A percentile compares a stretch with the other conserved stretches of the same genome.
Evolutionary conservation across 2,797 vertebrate genomes (phyloP).

Genomic region (Neosalanx taihuensis): DNA sequence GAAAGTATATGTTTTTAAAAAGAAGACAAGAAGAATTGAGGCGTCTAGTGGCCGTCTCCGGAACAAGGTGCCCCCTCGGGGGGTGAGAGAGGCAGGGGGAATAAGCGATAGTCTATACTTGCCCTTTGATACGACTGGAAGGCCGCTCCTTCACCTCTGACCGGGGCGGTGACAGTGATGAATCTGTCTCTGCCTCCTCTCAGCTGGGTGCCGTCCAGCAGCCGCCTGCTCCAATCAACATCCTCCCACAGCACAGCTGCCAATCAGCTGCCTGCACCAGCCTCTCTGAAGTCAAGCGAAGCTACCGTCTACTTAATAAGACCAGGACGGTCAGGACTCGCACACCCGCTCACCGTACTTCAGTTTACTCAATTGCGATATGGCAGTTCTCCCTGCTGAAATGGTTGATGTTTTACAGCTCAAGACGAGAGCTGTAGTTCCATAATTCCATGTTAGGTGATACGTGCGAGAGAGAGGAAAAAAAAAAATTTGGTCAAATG

Average conservation of each 20-base stretch:
- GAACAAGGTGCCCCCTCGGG: too few relatives aligned
- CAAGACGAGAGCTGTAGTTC: slow-evolving; percentile 38
- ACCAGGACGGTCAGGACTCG: slow-evolving; percentile 8
- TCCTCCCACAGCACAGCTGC: not conserved
- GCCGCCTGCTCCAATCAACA: not conserved
- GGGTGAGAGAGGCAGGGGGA: not conserved
- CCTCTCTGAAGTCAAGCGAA: not conserved
- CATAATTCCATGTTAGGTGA: slow-evolving; percentile 22
- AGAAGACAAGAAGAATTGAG: too few relatives aligned
- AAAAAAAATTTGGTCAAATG: slow-evolving; percentile 22
- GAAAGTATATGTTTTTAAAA: too few relatives aligned
- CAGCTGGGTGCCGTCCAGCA: too few relatives aligned
- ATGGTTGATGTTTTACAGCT: slow-evolving; percentile 23
- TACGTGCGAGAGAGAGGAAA: not conserved
- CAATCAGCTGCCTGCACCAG: not conserved
- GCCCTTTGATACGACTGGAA: not conserved
- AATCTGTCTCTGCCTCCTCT: too few relatives aligned
- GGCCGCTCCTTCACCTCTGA: not conserved
- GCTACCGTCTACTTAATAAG: slow-evolving; percentile 9
- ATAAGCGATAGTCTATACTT: not conserved
- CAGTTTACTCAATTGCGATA: slow-evolving; percentile 37
- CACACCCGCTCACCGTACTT: not conserved
- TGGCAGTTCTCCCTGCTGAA: slow-evolving; percentile 38
- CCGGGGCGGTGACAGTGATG: too few relatives aligned
- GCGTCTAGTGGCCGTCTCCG: too few relatives aligned